These are phyloP conservation scores for Nematolebias whitei DNA, from an alignment of 2,113 vertebrate species.

Conservation along the genomic window DNA sequence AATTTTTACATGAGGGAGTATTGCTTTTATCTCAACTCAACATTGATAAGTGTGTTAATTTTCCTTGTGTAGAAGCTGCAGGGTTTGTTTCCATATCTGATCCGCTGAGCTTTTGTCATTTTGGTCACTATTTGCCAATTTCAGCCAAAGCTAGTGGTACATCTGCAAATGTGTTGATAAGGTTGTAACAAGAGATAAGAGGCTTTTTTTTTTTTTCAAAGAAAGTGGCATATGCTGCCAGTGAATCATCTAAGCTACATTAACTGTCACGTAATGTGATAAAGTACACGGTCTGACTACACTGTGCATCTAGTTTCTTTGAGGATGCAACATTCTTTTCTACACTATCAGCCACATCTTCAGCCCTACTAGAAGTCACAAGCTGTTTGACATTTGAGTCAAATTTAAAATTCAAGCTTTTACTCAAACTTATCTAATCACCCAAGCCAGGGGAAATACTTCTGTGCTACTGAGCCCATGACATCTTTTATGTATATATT, in stretches of 20 bases:
- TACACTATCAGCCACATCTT: conserved; percentile 12
- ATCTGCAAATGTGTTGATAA: conserved; percentile 12
- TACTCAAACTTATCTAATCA: conserved; percentile 55
- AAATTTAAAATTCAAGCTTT: conserved; percentile 58
- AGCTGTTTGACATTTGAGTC: conserved; percentile 53
- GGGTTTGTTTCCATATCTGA: conserved; percentile 27
- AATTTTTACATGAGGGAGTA: conserved; percentile 39
- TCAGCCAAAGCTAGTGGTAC: conserved; percentile 14
- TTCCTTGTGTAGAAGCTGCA: conserved; percentile 21
- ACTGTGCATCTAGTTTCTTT: conserved; percentile 10
- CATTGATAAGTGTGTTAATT: conserved; percentile 68
- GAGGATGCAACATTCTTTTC: conserved; percentile 1
- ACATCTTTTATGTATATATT: conserved; percentile 36
- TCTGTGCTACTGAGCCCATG: conserved; percentile 25
- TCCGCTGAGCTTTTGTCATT: conserved; percentile 21
- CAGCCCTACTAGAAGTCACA: conserved; percentile 9
- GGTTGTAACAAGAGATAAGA: conserved; percentile 18
- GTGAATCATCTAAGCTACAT: conserved; percentile 3
- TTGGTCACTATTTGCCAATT: conserved; percentile 20
- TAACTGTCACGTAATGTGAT: not conserved
- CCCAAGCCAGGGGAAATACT: conserved; percentile 15
- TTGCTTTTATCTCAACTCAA: conserved; percentile 35
- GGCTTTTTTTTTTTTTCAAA: not conserved
- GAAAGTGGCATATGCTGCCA: conserved; percentile 5
- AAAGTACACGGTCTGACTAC: conserved; percentile 6